Conservation (phyloP, 2,113 vertebrate genomes). For the Channa maculata region DNA sequence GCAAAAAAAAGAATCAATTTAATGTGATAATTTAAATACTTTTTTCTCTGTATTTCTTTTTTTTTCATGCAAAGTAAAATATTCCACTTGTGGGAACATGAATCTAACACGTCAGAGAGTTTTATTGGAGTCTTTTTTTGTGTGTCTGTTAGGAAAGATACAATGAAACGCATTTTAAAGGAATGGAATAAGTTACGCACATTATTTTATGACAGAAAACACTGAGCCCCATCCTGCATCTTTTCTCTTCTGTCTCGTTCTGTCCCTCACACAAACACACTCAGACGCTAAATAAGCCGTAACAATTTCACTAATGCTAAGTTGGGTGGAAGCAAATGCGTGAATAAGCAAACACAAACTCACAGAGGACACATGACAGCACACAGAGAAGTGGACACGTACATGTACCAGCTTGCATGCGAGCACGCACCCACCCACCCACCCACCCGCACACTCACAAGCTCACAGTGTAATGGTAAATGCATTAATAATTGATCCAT, state of each 20-base stretch:
- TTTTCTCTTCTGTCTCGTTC: neutral
- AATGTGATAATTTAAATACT: too few relatives aligned
- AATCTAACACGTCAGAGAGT: neutral
- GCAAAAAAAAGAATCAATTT: too few relatives aligned
- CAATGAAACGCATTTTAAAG: slow-evolving; percentile 31
- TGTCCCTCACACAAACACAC: neutral
- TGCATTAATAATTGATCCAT: slow-evolving; percentile 82
- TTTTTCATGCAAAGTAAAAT: neutral
- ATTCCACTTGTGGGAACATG: neutral
- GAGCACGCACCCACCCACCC: slow-evolving; percentile 33
- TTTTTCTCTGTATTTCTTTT: too few relatives aligned
- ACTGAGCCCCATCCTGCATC: neutral
- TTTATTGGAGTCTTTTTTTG: neutral
- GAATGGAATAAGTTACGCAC: slow-evolving; percentile 21
- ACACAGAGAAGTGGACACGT: slow-evolving; percentile 55
- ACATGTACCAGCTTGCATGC: slow-evolving; percentile 40
- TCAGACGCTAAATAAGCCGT: slow-evolving; percentile 34
- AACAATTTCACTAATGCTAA: slow-evolving; percentile 50
- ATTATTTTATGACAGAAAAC: slow-evolving; percentile 30
- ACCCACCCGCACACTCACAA: slow-evolving; percentile 8
- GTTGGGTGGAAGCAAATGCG: slow-evolving; percentile 62
- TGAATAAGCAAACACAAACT: slow-evolving; percentile 75
- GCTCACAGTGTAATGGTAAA: slow-evolving; percentile 66
- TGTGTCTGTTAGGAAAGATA: neutral
- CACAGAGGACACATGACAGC: slow-evolving; percentile 58